Evolutionary conservation across 2,797 vertebrate genomes (phyloP), one percentile per base, ranked within the genome.

Genomic region (Percopsis omiscomaycus): DNA sequence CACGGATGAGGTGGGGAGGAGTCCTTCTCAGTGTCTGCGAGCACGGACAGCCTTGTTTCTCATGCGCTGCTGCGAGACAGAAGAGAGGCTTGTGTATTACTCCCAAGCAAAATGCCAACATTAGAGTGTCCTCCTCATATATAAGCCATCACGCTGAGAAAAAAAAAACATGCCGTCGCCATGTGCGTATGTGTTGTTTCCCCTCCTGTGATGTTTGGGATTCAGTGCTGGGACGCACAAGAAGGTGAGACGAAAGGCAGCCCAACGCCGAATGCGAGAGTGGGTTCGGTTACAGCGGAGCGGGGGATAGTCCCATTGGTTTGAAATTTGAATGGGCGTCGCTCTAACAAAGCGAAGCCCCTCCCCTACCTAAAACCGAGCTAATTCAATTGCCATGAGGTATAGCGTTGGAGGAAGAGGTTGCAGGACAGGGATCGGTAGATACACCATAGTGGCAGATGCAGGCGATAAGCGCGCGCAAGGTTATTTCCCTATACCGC

Each of bases 331-430:
- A 92, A 90, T 85, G 90, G 95, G 94, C 82, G 95, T 92, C 71
- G 53, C 84, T 73, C 74, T 83, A 85, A 86, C 83, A 77, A 77
- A 80, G 80, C 0, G 61, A 75, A 75, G 83, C 80, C 89, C 91
- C 93, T 86, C 93, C 93, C 90, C 87, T 79, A 65, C 82, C 73
- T 52, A 75, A 92, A 94, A 89, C 87, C 91, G 86, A 84, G 91
- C 91, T 96, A 95, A 95, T 95, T 94, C 91, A 96, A 95, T 97
- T 95, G 94, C 86, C 1, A 60, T 65, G 88, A 73, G 77, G 87
- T 86, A 84, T 80, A 81, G 84, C 73, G 32, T 37, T 75, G 57
- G 77, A 84, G 56, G 32, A 75, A 68, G 80, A 86, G 77, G 76
- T 72, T 68, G 1, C 73, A 28, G 79, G 80, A 83, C 78, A 72